Conservation (phyloP, 2,888 invertebrate species). For the Stenodera caucasica region DNA sequence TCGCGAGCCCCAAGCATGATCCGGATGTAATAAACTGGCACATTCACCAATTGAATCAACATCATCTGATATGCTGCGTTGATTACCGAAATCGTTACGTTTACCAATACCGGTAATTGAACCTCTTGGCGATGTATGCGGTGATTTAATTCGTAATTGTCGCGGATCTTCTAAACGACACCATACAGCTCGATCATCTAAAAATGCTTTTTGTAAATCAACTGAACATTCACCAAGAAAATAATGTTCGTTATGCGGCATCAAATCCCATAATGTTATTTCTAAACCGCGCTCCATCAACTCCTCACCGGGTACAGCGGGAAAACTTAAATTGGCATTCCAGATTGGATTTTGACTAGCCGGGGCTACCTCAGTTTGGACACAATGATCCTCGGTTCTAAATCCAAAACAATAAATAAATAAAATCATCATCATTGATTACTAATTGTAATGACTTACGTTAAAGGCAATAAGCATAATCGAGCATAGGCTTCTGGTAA, state of each 20-base stretch:
- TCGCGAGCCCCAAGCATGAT: slow-evolving; percentile 79
- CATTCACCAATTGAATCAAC: slow-evolving; percentile 77
- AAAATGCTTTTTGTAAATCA: slow-evolving; percentile 79
- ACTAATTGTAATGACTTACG: slow-evolving; percentile 61
- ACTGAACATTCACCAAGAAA: slow-evolving; percentile 81
- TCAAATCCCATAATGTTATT: slow-evolving; percentile 86
- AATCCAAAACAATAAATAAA: not conserved
- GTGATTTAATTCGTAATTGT: slow-evolving; percentile 71
- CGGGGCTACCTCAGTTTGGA: slow-evolving; percentile 84
- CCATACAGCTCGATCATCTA: slow-evolving; percentile 88
- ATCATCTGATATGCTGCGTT: slow-evolving; percentile 74
- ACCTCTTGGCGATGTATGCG: slow-evolving; percentile 77
- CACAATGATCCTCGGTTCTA: slow-evolving; percentile 74
- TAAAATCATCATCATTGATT: not conserved
- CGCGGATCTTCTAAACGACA: slow-evolving; percentile 83
- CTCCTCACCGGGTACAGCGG: slow-evolving; percentile 76
- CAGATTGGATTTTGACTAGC: slow-evolving; percentile 88
- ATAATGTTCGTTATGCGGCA: slow-evolving; percentile 78
- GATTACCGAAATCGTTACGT: slow-evolving; percentile 73
- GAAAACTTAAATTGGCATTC: slow-evolving; percentile 88
- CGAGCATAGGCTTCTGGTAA: slow-evolving; percentile 85
- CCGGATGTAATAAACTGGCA: slow-evolving; percentile 78
- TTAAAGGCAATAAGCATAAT: slow-evolving; percentile 75
- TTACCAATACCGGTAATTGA: slow-evolving; percentile 69
- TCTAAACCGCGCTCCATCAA: slow-evolving; percentile 80